A percentile compares a stretch with the other conserved stretches of the same genome.
Conservation (phyloP, 2,797 vertebrate genomes). For the Cossypha polioptera region DNA sequence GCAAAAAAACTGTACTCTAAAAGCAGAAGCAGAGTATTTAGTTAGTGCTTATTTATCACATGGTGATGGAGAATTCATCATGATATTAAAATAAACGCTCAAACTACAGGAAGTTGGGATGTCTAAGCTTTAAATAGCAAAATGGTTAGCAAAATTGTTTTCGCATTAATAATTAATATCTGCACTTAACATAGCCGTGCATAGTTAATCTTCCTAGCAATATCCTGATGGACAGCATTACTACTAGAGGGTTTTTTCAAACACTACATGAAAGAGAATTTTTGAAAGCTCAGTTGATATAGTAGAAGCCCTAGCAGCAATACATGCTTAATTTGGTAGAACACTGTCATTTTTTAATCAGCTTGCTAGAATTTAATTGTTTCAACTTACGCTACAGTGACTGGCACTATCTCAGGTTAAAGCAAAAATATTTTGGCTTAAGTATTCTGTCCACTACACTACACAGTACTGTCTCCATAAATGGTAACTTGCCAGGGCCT, state of each 20-base stretch:
- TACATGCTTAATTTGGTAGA: not conserved
- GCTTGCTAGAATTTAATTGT: not conserved
- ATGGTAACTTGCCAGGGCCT: slow-evolving; percentile 2
- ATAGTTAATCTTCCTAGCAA: not conserved
- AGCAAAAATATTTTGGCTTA: slow-evolving; percentile 3
- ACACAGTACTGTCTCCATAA: not conserved
- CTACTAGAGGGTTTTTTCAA: not conserved
- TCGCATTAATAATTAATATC: not conserved
- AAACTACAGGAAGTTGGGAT: not conserved
- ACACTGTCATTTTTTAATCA: not conserved
- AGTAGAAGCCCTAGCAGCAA: not conserved
- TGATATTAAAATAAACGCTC: not conserved
- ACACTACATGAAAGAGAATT: not conserved
- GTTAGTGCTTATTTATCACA: not conserved
- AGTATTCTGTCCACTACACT: not conserved
- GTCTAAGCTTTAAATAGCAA: not conserved
- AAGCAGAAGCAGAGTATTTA: not conserved
- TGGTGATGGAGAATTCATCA: not conserved
- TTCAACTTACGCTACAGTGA: not conserved
- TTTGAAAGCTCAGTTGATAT: not conserved
- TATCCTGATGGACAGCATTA: not conserved
- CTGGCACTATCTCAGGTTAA: not conserved
- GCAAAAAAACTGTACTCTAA: not conserved
- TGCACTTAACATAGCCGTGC: not conserved
- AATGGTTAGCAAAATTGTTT: not conserved